Conservation (phyloP, 2,888 invertebrate species). For the Tenthredo mesomela region DNA sequence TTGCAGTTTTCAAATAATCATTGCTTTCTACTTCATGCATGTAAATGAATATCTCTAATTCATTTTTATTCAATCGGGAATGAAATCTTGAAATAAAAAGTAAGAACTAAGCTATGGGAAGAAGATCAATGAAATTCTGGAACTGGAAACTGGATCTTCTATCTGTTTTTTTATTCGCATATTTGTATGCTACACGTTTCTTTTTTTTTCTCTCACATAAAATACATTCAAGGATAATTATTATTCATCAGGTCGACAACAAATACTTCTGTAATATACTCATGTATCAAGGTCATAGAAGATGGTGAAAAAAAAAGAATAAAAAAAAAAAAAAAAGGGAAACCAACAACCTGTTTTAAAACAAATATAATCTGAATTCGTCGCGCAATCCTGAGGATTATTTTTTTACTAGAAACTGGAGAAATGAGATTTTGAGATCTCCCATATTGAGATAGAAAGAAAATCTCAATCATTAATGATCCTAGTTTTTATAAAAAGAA, state of each 20-base stretch:
- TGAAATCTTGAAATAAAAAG: background rate
- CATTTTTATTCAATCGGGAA: constrained; percentile 3
- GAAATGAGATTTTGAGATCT: background rate
- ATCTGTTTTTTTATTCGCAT: background rate
- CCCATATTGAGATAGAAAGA: background rate
- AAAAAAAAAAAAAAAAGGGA: background rate
- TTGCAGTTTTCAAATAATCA: background rate
- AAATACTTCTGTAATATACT: background rate
- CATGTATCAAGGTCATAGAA: background rate
- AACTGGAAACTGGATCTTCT: background rate
- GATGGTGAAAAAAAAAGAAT: background rate
- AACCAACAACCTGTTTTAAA: background rate
- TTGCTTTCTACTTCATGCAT: constrained; percentile 38
- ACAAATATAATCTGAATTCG: background rate
- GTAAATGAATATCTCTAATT: constrained; percentile 21
- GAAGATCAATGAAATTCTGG: background rate
- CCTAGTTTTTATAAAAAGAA: background rate
- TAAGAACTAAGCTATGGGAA: background rate
- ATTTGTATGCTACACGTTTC: background rate
- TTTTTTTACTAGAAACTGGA: background rate
- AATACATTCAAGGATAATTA: background rate
- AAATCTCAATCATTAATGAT: background rate
- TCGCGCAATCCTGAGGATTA: background rate
- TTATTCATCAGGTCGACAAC: background rate
- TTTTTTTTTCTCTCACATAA: background rate